Percentiles rank a stretch among this genome's conserved stretches.
Evolutionary conservation across 2,113 vertebrate species (phyloP).

Genomic region (Leptosomus discolor): DNA sequence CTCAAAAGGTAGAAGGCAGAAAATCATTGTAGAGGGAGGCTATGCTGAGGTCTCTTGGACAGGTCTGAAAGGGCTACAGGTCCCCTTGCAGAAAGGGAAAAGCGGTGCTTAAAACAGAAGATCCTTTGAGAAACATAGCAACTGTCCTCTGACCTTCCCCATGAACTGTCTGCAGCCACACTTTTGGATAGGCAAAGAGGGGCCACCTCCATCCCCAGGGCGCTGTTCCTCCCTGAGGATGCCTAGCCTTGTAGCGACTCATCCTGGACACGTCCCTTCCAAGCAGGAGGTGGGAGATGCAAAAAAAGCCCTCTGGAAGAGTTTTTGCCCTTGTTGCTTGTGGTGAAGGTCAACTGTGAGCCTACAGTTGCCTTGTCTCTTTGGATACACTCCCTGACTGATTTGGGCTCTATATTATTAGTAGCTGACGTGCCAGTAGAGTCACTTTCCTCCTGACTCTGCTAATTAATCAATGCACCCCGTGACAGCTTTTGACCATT

Average conservation of each 20-base stretch:
- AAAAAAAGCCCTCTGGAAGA: neutral
- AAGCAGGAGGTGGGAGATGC: neutral
- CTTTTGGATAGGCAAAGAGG: rapidly evolving
- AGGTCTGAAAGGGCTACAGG: neutral
- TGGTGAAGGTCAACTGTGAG: conserved; percentile 36
- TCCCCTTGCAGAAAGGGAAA: neutral
- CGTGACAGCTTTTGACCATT: conserved; percentile 31
- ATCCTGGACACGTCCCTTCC: neutral
- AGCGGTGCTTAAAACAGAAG: neutral
- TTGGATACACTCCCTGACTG: neutral
- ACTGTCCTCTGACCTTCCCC: rapidly evolving
- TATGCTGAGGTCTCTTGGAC: neutral
- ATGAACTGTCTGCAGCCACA: rapidly evolving
- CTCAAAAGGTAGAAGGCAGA: neutral
- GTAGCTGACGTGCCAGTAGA: neutral
- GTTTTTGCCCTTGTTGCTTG: neutral
- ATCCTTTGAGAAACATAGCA: neutral
- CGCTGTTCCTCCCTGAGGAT: neutral
- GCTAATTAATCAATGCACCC: conserved; percentile 54
- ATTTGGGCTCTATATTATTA: conserved; percentile 44
- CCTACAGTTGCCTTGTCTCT: neutral
- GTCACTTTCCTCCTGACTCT: neutral
- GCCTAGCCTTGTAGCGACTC: neutral
- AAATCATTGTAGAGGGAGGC: neutral
- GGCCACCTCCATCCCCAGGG: neutral